Evolutionary conservation across 2,113 vertebrate species (phyloP).

Genomic region (Tragelaphus strepsiceros): DNA sequence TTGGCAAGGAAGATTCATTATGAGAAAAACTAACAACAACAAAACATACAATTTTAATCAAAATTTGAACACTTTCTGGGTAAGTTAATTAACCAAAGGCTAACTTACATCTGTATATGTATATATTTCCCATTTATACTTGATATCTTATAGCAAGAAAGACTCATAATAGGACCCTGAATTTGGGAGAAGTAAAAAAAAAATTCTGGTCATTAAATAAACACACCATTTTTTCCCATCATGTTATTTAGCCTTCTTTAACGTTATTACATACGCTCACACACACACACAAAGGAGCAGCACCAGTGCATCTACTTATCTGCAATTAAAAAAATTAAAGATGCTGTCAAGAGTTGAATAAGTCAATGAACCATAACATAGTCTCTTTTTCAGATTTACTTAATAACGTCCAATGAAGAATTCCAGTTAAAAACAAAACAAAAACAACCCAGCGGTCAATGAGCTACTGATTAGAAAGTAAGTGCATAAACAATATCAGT

Average conservation of each 20-base stretch:
- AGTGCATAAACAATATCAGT: slow-evolving; percentile 80
- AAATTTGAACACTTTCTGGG: slow-evolving; percentile 59
- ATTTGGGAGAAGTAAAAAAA: slow-evolving; percentile 69
- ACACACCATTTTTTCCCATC: slow-evolving; percentile 62
- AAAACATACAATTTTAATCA: slow-evolving; percentile 57
- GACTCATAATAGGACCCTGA: slow-evolving; percentile 74
- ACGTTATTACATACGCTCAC: slow-evolving; percentile 61
- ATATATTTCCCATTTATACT: slow-evolving; percentile 3
- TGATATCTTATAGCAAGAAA: slow-evolving; percentile 68
- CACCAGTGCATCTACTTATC: slow-evolving; percentile 76
- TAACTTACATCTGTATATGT: slow-evolving; percentile 17
- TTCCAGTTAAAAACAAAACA: slow-evolving; percentile 11
- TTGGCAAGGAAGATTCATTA: slow-evolving; percentile 81
- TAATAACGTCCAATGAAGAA: slow-evolving; percentile 75
- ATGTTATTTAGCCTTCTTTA: slow-evolving; percentile 65
- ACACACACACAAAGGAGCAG: slow-evolving; percentile 63
- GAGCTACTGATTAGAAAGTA: slow-evolving; percentile 72
- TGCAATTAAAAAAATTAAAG: slow-evolving; percentile 70
- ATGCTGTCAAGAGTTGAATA: slow-evolving; percentile 71
- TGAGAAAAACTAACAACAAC: slow-evolving; percentile 57
- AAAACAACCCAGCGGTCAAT: slow-evolving; percentile 68
- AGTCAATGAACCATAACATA: slow-evolving; percentile 72
- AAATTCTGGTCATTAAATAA: slow-evolving; percentile 61
- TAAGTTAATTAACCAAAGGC: slow-evolving; percentile 61
- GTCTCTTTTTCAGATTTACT: slow-evolving; percentile 77